Percentiles rank a stretch among this genome's conserved stretches.
Evolutionary conservation across 2,113 vertebrate species (phyloP).

Genomic region (Lagenorhynchus albirostris): DNA sequence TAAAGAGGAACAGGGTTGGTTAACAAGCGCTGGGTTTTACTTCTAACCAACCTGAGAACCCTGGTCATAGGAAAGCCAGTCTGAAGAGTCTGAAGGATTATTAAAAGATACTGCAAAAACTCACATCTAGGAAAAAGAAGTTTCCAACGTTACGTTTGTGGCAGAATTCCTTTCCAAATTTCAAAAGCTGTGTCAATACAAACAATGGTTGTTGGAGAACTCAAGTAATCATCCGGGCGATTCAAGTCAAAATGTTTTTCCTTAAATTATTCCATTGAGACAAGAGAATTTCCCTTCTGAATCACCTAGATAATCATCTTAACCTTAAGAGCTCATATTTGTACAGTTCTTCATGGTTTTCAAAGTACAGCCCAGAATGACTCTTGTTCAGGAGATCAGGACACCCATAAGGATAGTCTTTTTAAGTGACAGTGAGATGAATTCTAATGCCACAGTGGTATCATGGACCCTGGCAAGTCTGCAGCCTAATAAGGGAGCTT

Average conservation of each 20-base stretch:
- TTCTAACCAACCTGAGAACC: constrained; percentile 38
- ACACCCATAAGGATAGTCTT: neutral
- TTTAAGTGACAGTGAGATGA: neutral
- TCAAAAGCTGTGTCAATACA: constrained; percentile 14
- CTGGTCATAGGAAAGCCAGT: neutral
- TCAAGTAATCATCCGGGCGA: neutral
- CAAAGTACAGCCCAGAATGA: neutral
- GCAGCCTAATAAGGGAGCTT: neutral
- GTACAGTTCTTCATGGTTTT: neutral
- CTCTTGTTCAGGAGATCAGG: neutral
- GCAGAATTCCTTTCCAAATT: constrained; percentile 48
- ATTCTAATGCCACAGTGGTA: neutral
- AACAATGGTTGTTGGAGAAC: neutral
- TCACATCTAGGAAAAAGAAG: constrained; percentile 19
- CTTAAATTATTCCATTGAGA: neutral
- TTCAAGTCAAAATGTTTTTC: neutral
- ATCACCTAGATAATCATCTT: neutral
- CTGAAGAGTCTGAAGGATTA: constrained; percentile 26
- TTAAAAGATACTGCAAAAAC: neutral
- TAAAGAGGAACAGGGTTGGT: constrained; percentile 9
- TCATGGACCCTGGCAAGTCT: neutral
- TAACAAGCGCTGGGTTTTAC: constrained; percentile 46
- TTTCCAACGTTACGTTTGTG: neutral
- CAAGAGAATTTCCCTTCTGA: neutral
- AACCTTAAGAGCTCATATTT: neutral